Conservation (phyloP, 1,140 invertebrate species). For the Lerema accius region DNA sequence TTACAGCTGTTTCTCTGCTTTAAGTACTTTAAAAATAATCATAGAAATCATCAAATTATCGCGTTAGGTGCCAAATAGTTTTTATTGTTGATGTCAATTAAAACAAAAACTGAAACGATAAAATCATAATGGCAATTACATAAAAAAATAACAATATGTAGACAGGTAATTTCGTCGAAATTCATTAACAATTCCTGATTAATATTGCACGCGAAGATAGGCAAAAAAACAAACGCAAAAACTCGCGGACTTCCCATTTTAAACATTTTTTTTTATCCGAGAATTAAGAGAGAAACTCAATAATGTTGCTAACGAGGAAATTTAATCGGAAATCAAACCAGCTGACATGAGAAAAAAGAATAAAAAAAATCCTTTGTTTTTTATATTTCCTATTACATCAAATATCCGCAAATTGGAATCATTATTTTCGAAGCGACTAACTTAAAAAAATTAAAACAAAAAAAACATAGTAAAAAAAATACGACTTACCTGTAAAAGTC, state of each 20-base stretch:
- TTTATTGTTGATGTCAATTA: too few species aligned
- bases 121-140: too few species aligned
- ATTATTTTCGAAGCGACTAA: too few species aligned
- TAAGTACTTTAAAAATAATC: too few species aligned
- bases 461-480: conserved; percentile 27
- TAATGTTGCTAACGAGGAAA: too few species aligned
- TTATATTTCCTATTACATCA: neutral
- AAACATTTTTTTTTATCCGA: conserved; percentile 21
- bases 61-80: too few species aligned
- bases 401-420: too few species aligned
- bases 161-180: conserved; percentile 15
- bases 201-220: conserved; percentile 18
- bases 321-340: too few species aligned
- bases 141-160: too few species aligned
- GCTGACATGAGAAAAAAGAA: conserved; percentile 20
- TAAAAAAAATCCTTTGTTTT: neutral
- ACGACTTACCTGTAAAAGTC: conserved; percentile 42
- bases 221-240: conserved; percentile 19
- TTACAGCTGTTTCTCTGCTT: too few species aligned
- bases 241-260: conserved; percentile 16
- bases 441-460: conserved; percentile 10
- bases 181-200: conserved; percentile 13
- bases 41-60: too few species aligned
- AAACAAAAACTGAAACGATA: too few species aligned
- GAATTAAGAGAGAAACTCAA: neutral